Percentiles rank a stretch among this genome's conserved stretches.
These are phyloP conservation scores for Cyrtorhinus lividipennis DNA, from an alignment of 1,140 invertebrate species.

Conservation along the genomic window DNA sequence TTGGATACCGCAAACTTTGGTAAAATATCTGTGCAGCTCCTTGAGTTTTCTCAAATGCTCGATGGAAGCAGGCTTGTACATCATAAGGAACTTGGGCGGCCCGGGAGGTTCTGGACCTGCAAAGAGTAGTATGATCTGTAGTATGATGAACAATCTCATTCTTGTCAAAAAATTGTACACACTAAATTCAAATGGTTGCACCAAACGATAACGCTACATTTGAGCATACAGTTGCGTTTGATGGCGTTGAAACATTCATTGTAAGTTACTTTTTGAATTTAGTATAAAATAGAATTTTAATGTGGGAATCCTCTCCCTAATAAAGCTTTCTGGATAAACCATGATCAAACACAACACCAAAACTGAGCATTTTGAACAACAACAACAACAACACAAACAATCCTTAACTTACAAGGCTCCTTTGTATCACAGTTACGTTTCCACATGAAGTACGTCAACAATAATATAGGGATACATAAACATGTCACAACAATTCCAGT, in stretches of 20 bases:
- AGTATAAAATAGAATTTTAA: too few species aligned
- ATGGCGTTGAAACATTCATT: background rate
- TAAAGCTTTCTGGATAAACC: too few species aligned
- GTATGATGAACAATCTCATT: too few species aligned
- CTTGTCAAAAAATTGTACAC: background rate
- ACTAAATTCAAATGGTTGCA: background rate
- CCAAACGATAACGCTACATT: background rate
- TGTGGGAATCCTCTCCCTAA: too few species aligned
- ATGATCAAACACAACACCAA: too few species aligned
- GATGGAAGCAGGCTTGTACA: constrained; percentile 18
- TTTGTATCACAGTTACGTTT: constrained; percentile 16
- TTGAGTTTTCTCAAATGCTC: constrained; percentile 17
- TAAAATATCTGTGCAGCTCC: constrained; percentile 19
- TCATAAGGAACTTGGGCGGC: constrained; percentile 19
- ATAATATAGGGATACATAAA: constrained; percentile 15
- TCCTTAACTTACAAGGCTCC: constrained; percentile 16
- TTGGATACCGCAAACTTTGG: constrained; percentile 15
- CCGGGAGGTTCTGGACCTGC: constrained; percentile 13
- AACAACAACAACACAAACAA: too few species aligned
- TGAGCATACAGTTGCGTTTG: background rate
- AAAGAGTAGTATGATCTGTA: too few species aligned
- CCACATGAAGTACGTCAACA: constrained; percentile 20
- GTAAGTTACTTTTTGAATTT: background rate
- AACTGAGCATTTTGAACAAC: too few species aligned
- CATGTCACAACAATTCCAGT: constrained; percentile 18